phyloP scores from a whole-genome alignment of 2,888 invertebrate species.

The Quadroppia sp. region DNA sequence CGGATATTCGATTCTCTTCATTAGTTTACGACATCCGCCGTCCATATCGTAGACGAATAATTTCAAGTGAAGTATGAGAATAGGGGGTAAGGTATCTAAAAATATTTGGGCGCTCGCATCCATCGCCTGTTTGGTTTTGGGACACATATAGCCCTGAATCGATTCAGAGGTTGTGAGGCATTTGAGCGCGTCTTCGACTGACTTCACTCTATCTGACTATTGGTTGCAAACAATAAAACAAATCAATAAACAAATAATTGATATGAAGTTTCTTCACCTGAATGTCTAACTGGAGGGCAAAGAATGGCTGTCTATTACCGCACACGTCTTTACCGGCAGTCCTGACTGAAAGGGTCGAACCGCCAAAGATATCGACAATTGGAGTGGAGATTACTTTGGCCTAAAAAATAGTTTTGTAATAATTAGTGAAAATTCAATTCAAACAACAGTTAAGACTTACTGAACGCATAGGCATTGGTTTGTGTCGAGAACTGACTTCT shows the following conservation, averaged over 20 bases:
- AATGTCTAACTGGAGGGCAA: slow-evolving; percentile 88
- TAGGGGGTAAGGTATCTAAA: slow-evolving; percentile 80
- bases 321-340: slow-evolving; percentile 64
- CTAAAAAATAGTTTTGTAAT: slow-evolving; percentile 33
- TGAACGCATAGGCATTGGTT: slow-evolving; percentile 78
- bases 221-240: slow-evolving; percentile 44
- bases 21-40: slow-evolving; percentile 84
- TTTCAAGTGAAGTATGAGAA: slow-evolving; percentile 85
- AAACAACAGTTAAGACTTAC: slow-evolving; percentile 48
- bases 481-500: slow-evolving; percentile 70
- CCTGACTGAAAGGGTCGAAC: slow-evolving; percentile 78
- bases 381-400: slow-evolving; percentile 78
- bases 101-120: slow-evolving; percentile 84
- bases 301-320: slow-evolving; percentile 91
- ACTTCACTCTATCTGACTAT: slow-evolving; percentile 55
- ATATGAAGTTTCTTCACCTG: slow-evolving; percentile 61
- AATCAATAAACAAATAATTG: slow-evolving; percentile 31
- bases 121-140: slow-evolving; percentile 72
- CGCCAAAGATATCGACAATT: slow-evolving; percentile 86
- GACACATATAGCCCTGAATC: slow-evolving; percentile 77
- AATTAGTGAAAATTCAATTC: not conserved
- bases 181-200: slow-evolving; percentile 79
- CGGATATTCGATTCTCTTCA: slow-evolving; percentile 84
- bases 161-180: slow-evolving; percentile 77
- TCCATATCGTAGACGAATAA: slow-evolving; percentile 76